These are phyloP conservation scores for Picus viridis DNA, from an alignment of 2,797 vertebrate species.

Conservation along the genomic window DNA sequence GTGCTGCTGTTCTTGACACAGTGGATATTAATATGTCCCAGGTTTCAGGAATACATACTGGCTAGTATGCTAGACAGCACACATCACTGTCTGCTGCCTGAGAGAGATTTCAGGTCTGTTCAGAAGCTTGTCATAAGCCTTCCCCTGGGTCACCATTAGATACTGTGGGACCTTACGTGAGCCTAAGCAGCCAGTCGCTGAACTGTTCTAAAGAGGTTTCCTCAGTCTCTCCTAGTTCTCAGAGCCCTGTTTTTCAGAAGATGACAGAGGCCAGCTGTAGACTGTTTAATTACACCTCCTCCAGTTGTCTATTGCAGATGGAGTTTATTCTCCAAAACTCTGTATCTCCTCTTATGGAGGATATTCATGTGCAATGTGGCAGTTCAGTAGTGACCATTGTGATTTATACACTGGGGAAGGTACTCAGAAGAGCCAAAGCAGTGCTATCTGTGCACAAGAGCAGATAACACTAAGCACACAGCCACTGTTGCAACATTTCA, in stretches of 20 bases:
- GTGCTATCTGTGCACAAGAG: background rate
- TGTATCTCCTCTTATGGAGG: background rate
- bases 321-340: background rate
- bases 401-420: background rate
- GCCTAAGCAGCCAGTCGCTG: rapidly evolving
- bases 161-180: background rate
- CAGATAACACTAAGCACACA: background rate
- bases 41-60: background rate
- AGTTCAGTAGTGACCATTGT: background rate
- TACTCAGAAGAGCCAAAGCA: background rate
- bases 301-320: background rate
- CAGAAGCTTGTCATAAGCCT: background rate
- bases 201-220: background rate
- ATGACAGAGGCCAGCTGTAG: background rate
- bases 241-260: background rate
- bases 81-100: background rate
- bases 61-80: background rate
- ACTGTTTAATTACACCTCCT: background rate
- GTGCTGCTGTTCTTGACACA: background rate
- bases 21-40: background rate
- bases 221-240: background rate
- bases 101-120: background rate
- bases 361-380: background rate
- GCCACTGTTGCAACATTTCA: background rate
- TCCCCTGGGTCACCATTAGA: background rate